A percentile compares a stretch with the other conserved stretches of the same genome.
Evolutionary conservation across 2,797 vertebrate genomes (phyloP).

Genomic region (Enteromius unitaeniatus): DNA sequence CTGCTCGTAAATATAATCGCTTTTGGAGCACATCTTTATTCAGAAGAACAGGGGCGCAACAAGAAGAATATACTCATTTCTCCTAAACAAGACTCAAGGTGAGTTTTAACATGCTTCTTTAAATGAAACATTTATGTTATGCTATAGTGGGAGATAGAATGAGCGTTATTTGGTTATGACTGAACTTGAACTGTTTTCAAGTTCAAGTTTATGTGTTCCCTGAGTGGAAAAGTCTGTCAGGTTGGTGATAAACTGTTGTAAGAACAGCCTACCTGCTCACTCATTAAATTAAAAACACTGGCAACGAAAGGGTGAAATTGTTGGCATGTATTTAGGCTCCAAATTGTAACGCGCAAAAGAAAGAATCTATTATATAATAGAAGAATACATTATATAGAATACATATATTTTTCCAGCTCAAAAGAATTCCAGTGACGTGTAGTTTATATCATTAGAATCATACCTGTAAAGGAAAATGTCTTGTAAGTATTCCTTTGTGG

Average conservation of each 20-base stretch:
- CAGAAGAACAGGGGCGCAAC: neutral
- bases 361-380: neutral
- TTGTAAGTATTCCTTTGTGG: neutral
- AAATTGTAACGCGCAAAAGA: neutral
- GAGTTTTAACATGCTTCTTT: neutral
- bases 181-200: neutral
- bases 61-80: slow-evolving; percentile 36
- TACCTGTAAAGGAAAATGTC: neutral
- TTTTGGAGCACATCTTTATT: neutral
- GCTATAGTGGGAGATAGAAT: neutral
- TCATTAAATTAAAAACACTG: neutral
- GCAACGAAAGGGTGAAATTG: neutral
- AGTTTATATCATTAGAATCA: neutral
- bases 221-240: neutral
- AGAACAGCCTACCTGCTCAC: neutral
- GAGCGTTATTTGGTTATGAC: neutral
- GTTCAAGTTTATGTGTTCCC: neutral
- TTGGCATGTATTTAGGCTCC: neutral
- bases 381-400: too few species aligned
- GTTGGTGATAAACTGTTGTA: neutral
- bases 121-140: neutral
- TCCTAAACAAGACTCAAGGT: slow-evolving; percentile 47
- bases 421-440: neutral
- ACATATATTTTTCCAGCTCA: neutral
- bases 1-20: slow-evolving; percentile 45